Evolutionary conservation across 2,113 vertebrate genomes (phyloP), one percentile per base, ranked within the genome.

Genomic region (Camelus dromedarius): DNA sequence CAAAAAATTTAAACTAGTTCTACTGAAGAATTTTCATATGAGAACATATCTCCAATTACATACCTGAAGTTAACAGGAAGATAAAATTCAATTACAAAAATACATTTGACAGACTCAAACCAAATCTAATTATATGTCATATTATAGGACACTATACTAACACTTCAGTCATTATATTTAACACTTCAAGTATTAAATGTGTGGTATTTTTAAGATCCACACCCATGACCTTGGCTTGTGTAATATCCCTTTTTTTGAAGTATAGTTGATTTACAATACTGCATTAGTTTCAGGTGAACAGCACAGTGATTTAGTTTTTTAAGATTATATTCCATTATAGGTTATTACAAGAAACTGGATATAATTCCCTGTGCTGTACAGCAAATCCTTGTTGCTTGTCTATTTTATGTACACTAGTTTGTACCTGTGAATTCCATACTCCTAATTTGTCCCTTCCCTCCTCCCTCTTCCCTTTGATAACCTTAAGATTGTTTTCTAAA

Each of bases 11-110:
- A 52, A 91, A 85, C 30, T 73, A 48, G 52, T 56, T 89, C 35
- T 90, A 70, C 35, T 72, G 64, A 85, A 77, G 19, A 52, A 67
- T 80, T 84, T 89, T 85, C 38, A n/a, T 48, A 84, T 52, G 38
- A 84, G 38, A 88, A 90, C 7, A n/a, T 72, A 69, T 9, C 28
- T 88, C 83, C 32, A 88, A 95, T 89, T 73, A 84, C 89, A 54
- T 80, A 58, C 62, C 54, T 76, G 12, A 91, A 60, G 35, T 72
- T 28, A 88, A 62, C 0, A 73, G 12, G 22, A 88, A 93, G 91
- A 85, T 82, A 48, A 83, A 82, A 83, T 88, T 91, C 82, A 91
- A 50, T 64, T 42, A 95, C 3, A 42, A 91, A 95, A 56, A 88
- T 64, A 91, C 8, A 86, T 30, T 50, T 56, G 52, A 72, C 3